Conservation (phyloP, 2,113 vertebrate genomes). For the Rhinoderma darwinii region DNA sequence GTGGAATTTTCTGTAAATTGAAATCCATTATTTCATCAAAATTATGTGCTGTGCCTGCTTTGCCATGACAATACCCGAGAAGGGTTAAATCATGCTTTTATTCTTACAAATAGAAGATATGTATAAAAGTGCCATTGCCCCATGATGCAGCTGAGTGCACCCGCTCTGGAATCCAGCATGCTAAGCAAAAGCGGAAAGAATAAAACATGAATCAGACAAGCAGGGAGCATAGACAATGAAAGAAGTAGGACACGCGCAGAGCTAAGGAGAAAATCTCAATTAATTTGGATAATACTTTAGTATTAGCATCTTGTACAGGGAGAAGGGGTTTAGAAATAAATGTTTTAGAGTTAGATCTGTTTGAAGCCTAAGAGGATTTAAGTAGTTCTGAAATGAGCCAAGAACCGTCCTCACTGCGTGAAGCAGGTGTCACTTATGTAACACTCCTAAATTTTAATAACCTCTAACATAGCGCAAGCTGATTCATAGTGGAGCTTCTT, state of each 20-base stretch:
- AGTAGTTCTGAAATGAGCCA: conserved; percentile 35
- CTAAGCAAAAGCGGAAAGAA: conserved; percentile 49
- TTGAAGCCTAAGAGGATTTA: conserved; percentile 59
- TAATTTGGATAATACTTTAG: conserved; percentile 58
- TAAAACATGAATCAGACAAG: conserved; percentile 38
- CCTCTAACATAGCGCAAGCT: conserved; percentile 7
- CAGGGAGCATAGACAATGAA: conserved; percentile 56
- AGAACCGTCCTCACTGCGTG: conserved; percentile 23
- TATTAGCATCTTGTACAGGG: conserved; percentile 50
- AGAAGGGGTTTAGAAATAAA: conserved; percentile 48
- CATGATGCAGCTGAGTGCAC: conserved; percentile 41
- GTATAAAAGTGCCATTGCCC: conserved; percentile 24
- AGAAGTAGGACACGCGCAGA: conserved; percentile 53
- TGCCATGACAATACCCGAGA: not conserved
- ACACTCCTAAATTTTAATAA: conserved; percentile 29
- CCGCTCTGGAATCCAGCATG: conserved; percentile 37
- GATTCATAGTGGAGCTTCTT: not conserved
- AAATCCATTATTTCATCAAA: conserved; percentile 23
- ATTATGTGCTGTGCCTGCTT: conserved; percentile 20
- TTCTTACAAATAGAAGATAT: not conserved
- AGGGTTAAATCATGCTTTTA: conserved; percentile 37
- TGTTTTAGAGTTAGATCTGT: conserved; percentile 54
- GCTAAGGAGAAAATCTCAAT: conserved; percentile 59
- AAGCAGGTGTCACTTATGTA: conserved; percentile 42
- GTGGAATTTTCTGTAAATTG: conserved; percentile 19